A percentile compares a stretch with the other conserved stretches of the same genome.
Conservation (phyloP, 2,797 vertebrate species). For the Neostethus bicornis region DNA sequence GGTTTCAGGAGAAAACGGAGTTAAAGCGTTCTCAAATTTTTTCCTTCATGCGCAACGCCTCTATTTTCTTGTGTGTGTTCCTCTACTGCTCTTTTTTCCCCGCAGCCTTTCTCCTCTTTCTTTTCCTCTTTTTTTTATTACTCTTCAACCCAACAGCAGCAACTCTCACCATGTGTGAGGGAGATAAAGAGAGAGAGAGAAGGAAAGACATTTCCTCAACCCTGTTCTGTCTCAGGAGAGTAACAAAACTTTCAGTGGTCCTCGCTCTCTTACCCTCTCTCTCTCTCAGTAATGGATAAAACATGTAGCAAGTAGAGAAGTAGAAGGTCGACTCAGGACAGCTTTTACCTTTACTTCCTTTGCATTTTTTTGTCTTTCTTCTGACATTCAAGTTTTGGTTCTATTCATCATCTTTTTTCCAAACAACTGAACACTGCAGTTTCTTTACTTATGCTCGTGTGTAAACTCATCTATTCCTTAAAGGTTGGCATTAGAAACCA, state of each 20-base stretch:
- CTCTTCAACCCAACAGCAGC: slow-evolving; percentile 12
- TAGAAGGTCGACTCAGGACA: slow-evolving; percentile 25
- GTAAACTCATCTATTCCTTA: no score
- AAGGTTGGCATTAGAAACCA: no score
- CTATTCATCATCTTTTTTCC: slow-evolving; percentile 2
- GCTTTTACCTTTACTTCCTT: slow-evolving; percentile 24
- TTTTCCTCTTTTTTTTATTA: slow-evolving; percentile 9
- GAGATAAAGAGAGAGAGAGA: slow-evolving; percentile 27
- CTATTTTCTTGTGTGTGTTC: slow-evolving; percentile 20
- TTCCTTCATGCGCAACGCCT: not conserved
- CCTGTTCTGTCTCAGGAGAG: slow-evolving; percentile 41
- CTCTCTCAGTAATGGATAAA: slow-evolving; percentile 72
- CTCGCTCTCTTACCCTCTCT: slow-evolving; percentile 50
- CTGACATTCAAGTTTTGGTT: slow-evolving; percentile 19
- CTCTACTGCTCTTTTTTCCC: not conserved
- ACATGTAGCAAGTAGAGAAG: slow-evolving; percentile 51
- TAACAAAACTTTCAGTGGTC: slow-evolving; percentile 57
- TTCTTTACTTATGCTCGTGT: slow-evolving; percentile 14
- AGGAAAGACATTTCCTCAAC: slow-evolving; percentile 32
- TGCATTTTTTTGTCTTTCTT: slow-evolving; percentile 18
- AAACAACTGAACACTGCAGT: slow-evolving; percentile 27
- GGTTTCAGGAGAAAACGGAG: slow-evolving; percentile 43
- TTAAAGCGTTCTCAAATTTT: slow-evolving; percentile 31
- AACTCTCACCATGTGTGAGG: slow-evolving; percentile 19
- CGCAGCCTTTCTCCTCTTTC: slow-evolving; percentile 7